Percentiles rank a stretch among this genome's conserved stretches.
phyloP scores from a whole-genome alignment of 2,888 invertebrate species.

The Orchestes rusci region DNA sequence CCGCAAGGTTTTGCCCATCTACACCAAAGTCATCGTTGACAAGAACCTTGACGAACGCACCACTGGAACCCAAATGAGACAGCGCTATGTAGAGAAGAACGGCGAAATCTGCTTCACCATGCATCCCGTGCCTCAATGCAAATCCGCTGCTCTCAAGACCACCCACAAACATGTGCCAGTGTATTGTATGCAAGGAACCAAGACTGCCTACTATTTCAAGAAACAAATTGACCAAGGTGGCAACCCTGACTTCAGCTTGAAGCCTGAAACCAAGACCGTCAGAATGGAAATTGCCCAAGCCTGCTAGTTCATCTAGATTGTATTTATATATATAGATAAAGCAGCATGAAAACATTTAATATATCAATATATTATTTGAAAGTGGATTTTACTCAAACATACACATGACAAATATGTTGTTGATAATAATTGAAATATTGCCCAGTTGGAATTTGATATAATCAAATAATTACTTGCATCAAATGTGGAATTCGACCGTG shows the following conservation, averaged over 20 bases:
- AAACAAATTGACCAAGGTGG: constrained; percentile 45
- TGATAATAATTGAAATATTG: too few species aligned
- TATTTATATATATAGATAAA: neutral
- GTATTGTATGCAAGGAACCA: constrained; percentile 41
- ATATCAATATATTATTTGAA: too few species aligned
- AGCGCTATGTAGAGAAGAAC: constrained; percentile 48
- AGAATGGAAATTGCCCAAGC: constrained; percentile 41
- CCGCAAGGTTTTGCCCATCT: constrained; percentile 30
- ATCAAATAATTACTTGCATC: too few species aligned
- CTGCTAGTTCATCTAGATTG: too few species aligned
- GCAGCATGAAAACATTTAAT: neutral
- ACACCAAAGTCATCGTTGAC: constrained; percentile 44
- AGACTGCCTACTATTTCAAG: constrained; percentile 35
- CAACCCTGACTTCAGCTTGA: constrained; percentile 47
- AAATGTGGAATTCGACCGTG: too few species aligned
- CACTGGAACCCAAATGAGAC: too few species aligned
- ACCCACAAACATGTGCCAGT: constrained; percentile 45
- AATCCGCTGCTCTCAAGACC: constrained; percentile 37
- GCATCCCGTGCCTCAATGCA: constrained; percentile 51
- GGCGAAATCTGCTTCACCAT: constrained; percentile 56
- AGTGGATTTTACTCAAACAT: too few species aligned
- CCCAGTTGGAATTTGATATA: too few species aligned
- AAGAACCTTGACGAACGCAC: constrained; percentile 1
- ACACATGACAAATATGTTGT: too few species aligned
- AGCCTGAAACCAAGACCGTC: constrained; percentile 37